A percentile compares a stretch with the other conserved stretches of the same genome.
Conservation (phyloP, 2,797 vertebrate genomes). For the Anabacerthia variegaticeps region DNA sequence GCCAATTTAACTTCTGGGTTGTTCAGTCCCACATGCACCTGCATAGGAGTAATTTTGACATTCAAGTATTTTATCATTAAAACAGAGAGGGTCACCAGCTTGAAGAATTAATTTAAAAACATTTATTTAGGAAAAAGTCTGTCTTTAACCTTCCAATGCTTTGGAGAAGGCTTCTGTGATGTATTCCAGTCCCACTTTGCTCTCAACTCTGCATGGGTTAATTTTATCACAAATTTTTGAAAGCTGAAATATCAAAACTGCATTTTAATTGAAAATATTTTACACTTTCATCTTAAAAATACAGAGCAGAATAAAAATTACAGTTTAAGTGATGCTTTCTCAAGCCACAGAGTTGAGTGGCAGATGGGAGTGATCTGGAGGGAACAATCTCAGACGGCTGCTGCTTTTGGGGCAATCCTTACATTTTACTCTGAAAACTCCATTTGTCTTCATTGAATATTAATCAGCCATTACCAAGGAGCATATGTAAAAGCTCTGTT, state of each 20-base stretch:
- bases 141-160: background rate
- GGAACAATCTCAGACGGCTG: background rate
- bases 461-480: background rate
- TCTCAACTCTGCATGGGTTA: background rate
- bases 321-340: background rate
- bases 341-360: background rate
- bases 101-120: background rate
- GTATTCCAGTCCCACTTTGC: background rate
- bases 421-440: background rate
- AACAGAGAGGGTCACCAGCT: background rate
- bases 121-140: background rate
- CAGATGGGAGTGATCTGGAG: background rate
- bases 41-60: background rate
- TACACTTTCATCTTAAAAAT: background rate
- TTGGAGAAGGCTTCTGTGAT: background rate
- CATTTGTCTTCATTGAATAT: conserved; percentile 30
- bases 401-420: conserved; percentile 1
- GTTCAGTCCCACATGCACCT: background rate
- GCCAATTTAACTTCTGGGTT: background rate
- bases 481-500: background rate
- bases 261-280: conserved; percentile 13
- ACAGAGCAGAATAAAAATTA: background rate
- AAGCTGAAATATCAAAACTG: background rate
- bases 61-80: background rate
- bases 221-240: conserved; percentile 16